Percentiles rank a stretch among this genome's conserved stretches.
These are phyloP conservation scores for Phymastichus coffea DNA, from an alignment of 1,140 invertebrate species.

Conservation along the genomic window DNA sequence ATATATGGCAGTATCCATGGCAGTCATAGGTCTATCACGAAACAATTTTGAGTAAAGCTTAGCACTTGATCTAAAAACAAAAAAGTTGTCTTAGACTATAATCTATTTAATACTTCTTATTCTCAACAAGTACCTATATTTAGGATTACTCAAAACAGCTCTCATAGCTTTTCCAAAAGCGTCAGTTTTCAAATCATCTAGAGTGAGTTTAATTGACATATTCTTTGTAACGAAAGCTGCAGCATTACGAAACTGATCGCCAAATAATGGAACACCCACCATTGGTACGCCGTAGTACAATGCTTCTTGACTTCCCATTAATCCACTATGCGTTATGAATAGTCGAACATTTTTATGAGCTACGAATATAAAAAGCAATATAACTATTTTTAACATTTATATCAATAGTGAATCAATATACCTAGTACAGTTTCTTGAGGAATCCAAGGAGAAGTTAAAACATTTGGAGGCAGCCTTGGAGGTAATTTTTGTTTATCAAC, in stretches of 20 bases:
- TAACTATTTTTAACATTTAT: background rate
- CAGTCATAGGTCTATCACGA: background rate
- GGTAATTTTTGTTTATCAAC: background rate
- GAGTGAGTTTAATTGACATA: no score
- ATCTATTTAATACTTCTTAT: background rate
- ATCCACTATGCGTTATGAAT: slow-evolving; percentile 5
- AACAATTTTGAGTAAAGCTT: background rate
- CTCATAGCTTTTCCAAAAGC: no score
- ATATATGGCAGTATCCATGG: background rate
- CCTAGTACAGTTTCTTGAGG: slow-evolving; percentile 65
- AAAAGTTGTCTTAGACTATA: no score
- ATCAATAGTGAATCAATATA: slow-evolving; percentile 38
- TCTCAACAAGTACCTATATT: background rate
- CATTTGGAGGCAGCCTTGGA: background rate
- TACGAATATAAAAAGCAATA: background rate
- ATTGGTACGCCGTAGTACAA: slow-evolving; percentile 61
- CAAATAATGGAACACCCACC: slow-evolving; percentile 62
- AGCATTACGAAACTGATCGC: slow-evolving; percentile 61
- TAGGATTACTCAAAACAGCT: no score
- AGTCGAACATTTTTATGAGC: background rate
- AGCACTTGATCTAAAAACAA: background rate
- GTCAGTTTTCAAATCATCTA: no score
- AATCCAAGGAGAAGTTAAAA: slow-evolving; percentile 57
- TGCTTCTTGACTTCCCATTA: slow-evolving; percentile 31
- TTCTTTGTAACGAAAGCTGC: slow-evolving; percentile 39